Percentiles rank a stretch among this genome's conserved stretches.
Conservation (phyloP, 2,888 invertebrate genomes). For the Heliconius ismenius region DNA sequence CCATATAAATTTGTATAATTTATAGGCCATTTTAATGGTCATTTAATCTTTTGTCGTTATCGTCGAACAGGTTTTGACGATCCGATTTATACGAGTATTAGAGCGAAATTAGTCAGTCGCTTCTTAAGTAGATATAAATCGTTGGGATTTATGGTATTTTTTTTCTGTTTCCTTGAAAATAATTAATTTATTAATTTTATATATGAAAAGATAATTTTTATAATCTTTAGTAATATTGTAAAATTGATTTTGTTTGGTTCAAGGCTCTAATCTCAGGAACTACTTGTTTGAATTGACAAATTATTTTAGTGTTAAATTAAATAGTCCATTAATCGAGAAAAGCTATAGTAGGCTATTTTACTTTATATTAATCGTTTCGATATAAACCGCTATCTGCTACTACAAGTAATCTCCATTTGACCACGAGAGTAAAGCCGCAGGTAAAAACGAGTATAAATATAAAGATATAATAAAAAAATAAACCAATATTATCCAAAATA, state of each 20-base stretch:
- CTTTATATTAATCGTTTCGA: background rate
- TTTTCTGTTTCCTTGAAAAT: slow-evolving; percentile 13
- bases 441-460: background rate
- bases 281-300: too few relatives aligned
- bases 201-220: background rate
- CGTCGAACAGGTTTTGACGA: slow-evolving; percentile 31
- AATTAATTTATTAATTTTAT: slow-evolving; percentile 5
- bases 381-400: background rate
- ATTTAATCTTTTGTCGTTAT: slow-evolving; percentile 56
- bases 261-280: too few relatives aligned
- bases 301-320: too few relatives aligned
- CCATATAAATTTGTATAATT: slow-evolving; percentile 76
- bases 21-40: slow-evolving; percentile 66
- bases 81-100: slow-evolving; percentile 35
- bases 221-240: background rate
- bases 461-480: background rate
- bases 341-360: too few relatives aligned
- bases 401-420: background rate
- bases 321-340: too few relatives aligned
- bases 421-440: background rate
- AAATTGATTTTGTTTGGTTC: too few relatives aligned
- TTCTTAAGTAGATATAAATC: slow-evolving; percentile 28
- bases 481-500: background rate
- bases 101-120: slow-evolving; percentile 31
- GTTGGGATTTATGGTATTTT: slow-evolving; percentile 3